Evolutionary conservation across 2,797 vertebrate species (phyloP).

Genomic region (Esox masquinongy): DNA sequence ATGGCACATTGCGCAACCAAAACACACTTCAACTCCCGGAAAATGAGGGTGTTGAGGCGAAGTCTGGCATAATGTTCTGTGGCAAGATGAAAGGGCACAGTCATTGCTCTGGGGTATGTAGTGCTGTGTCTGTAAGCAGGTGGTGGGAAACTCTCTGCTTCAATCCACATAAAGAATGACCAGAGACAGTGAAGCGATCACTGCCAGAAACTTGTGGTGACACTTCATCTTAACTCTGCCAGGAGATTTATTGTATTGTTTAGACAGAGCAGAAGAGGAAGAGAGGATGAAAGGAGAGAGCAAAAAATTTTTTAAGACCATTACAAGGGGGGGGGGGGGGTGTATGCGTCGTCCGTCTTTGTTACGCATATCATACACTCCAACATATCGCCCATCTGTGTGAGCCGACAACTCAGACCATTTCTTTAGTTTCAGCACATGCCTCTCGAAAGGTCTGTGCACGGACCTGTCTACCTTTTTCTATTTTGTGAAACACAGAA

Average conservation of each 20-base stretch:
- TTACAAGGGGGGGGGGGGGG: no score
- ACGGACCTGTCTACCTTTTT: no score
- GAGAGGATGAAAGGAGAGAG: neutral
- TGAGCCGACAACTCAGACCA: no score
- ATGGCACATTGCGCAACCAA: constrained; percentile 29
- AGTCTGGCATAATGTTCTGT: constrained; percentile 52
- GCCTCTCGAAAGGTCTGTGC: no score
- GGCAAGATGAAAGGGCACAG: constrained; percentile 61
- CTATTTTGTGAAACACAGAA: no score
- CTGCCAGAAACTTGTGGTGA: constrained; percentile 1
- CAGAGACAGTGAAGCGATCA: neutral
- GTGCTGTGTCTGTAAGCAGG: constrained; percentile 33
- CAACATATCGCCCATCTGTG: no score
- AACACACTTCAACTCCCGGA: constrained; percentile 23
- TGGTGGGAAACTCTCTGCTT: constrained; percentile 4
- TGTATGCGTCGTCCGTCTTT: no score
- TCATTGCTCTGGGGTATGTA: constrained; percentile 30
- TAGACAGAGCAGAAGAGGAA: neutral
- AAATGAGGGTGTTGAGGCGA: constrained; percentile 30
- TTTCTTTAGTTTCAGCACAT: no score
- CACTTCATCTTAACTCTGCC: no score
- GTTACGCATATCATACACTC: no score
- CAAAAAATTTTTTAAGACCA: no score
- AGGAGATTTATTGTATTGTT: no score
- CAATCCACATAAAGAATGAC: neutral